A percentile compares a stretch with the other conserved stretches of the same genome.
These are phyloP conservation scores for Crotalus viridis DNA, from an alignment of 2,113 vertebrate species.

Conservation along the genomic window DNA sequence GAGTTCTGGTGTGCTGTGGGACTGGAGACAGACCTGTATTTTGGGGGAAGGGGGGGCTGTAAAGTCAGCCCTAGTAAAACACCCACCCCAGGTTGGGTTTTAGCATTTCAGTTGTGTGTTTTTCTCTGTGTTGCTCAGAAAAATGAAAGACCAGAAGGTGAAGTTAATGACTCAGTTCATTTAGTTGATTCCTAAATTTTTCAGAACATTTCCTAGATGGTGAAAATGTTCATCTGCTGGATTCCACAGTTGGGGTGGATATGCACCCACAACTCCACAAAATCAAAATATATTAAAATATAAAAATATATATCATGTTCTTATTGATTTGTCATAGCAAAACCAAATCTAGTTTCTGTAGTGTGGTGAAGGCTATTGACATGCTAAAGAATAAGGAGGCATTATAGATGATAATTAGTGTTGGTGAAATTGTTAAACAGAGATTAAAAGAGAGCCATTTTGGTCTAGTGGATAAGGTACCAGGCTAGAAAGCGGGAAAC, in stretches of 20 bases:
- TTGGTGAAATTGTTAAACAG: not conserved
- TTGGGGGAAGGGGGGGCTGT: not conserved
- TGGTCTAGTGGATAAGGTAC: not conserved
- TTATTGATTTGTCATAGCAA: not conserved
- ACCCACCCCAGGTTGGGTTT: not conserved
- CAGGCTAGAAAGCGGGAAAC: not conserved
- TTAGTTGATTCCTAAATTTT: not conserved
- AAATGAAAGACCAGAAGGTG: not conserved
- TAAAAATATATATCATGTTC: not conserved
- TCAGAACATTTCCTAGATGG: fast-evolving
- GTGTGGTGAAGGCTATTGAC: not conserved
- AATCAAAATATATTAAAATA: not conserved
- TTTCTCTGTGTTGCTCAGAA: not conserved
- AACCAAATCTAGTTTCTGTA: not conserved
- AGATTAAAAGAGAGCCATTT: not conserved
- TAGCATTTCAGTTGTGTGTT: not conserved
- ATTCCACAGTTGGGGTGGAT: not conserved
- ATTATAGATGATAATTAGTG: not conserved
- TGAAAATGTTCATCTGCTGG: not conserved
- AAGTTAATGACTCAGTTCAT: not conserved
- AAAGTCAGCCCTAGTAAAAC: not conserved
- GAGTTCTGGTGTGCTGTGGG: not conserved
- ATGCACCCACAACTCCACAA: not conserved
- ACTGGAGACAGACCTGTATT: not conserved
- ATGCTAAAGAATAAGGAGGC: not conserved